Evolutionary conservation across 2,888 invertebrate species (phyloP).

Genomic region (Melanostoma scalare): DNA sequence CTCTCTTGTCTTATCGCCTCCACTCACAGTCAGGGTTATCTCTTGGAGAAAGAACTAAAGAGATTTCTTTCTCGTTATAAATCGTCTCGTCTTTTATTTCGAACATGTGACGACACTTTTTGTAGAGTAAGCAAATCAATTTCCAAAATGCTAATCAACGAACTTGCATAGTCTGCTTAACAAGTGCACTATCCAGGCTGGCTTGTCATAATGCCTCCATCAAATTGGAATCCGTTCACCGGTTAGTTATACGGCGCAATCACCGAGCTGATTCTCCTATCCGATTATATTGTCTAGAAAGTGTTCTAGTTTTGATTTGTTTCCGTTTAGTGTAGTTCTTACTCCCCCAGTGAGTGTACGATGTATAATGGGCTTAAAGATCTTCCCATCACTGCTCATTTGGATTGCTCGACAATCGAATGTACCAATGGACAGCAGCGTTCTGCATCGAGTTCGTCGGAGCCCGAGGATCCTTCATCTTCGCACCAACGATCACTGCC

Average conservation of each 20-base stretch:
- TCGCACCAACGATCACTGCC: slow-evolving; percentile 41
- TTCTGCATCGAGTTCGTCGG: slow-evolving; percentile 38
- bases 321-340: slow-evolving; percentile 14
- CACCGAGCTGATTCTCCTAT: slow-evolving; percentile 37
- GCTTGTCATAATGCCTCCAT: slow-evolving; percentile 20
- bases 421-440: slow-evolving; percentile 48
- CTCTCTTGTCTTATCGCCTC: slow-evolving; percentile 40
- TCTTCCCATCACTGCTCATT: slow-evolving; percentile 21
- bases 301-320: slow-evolving; percentile 5
- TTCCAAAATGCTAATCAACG: slow-evolving; percentile 9
- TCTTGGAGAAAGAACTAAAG: slow-evolving; percentile 21
- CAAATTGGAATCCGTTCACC: slow-evolving; percentile 41
- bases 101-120: slow-evolving; percentile 28
- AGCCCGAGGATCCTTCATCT: background rate
- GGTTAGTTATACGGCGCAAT: slow-evolving; percentile 40
- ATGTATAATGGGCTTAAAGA: slow-evolving; percentile 55
- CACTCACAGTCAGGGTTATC: slow-evolving; percentile 53
- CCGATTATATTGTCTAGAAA: background rate
- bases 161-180: slow-evolving; percentile 16
- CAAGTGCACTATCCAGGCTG: slow-evolving; percentile 44
- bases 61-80: slow-evolving; percentile 17
- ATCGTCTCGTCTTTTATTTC: slow-evolving; percentile 11
- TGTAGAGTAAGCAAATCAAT: slow-evolving; percentile 19
- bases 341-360: slow-evolving; percentile 28
- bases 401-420: slow-evolving; percentile 52